Conservation (phyloP, 2,113 vertebrate species). For the Tursiops truncatus region DNA sequence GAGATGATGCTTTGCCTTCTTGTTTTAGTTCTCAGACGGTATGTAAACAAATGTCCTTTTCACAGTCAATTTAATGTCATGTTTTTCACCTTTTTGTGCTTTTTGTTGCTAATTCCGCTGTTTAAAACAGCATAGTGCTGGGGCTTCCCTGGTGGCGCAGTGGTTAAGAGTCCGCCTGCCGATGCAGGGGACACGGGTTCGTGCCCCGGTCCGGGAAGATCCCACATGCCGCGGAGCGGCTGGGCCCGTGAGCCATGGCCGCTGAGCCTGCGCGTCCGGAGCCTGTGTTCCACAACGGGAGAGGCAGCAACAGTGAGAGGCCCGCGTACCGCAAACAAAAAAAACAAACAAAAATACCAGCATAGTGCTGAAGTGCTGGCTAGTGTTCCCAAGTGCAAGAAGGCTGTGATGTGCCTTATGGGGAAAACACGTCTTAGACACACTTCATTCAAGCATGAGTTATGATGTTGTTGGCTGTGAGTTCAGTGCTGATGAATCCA, state of each 20-base stretch:
- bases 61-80: fast-evolving
- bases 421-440: fast-evolving
- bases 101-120: neutral
- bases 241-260: too few relatives aligned
- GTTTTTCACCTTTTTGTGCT: neutral
- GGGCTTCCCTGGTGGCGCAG: too few relatives aligned
- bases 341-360: too few relatives aligned
- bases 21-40: fast-evolving
- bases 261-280: too few relatives aligned
- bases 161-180: too few relatives aligned
- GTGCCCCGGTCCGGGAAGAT: too few relatives aligned
- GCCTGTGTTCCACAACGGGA: too few relatives aligned
- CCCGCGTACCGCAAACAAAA: too few relatives aligned
- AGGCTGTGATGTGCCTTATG: fast-evolving
- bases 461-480: fast-evolving
- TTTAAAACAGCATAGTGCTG: neutral
- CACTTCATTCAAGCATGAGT: fast-evolving
- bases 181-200: too few relatives aligned
- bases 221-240: fast-evolving
- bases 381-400: fast-evolving
- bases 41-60: neutral
- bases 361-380: fast-evolving
- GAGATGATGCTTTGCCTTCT: fast-evolving
- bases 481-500: fast-evolving
- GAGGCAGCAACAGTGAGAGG: too few relatives aligned